Evolutionary conservation across 2,113 vertebrate genomes (phyloP), one percentile per base, ranked within the genome.

Genomic region (Pseudorasbora parva): DNA sequence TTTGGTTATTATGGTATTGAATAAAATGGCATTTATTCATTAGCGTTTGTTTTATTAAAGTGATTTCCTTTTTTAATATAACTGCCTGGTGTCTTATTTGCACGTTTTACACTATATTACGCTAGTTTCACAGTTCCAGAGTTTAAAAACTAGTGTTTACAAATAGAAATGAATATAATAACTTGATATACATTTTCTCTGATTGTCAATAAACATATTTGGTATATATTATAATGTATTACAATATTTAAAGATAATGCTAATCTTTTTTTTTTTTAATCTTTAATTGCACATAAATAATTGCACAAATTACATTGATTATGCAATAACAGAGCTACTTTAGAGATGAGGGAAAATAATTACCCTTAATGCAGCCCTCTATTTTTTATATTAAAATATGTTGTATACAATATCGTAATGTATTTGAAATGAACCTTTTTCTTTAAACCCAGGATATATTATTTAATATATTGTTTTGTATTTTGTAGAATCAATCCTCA

Each of bases 1-100:
- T n/a, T 33, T 11, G 66, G 37, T 49, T 30, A 19, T 62, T 62
- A 37, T 7, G 6, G 6, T 37, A 49, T 66, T 8, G 43, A 64
- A 64, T 79, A 64, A 78, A 23, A 62, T 62, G 8, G 1, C 12
- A 62, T 62, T 37, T 78, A 54, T 60, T 78, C 30, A 25, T 43
- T 47, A 57, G 11, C n/a, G 14, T 59, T 62, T 78, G 57, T 49
- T 66, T 62, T 66, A 79, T 21, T 64, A 79, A 64, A 14, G 8
- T 49, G 25, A 30, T 66, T 49, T 79, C 45, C 17, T 79, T 79
- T 62, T 78, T 62, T 64, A 12, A 64, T 27, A 60, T 19, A 62
- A 78, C 2, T 66, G 77, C 15, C n/a, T 66, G 23, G 15, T 66
- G 43, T 79, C 21, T 59, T 41, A 7, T 66, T 64, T 66, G 41